phyloP scores from a whole-genome alignment of 2,797 vertebrate species.

The Geotrypetes seraphini region DNA sequence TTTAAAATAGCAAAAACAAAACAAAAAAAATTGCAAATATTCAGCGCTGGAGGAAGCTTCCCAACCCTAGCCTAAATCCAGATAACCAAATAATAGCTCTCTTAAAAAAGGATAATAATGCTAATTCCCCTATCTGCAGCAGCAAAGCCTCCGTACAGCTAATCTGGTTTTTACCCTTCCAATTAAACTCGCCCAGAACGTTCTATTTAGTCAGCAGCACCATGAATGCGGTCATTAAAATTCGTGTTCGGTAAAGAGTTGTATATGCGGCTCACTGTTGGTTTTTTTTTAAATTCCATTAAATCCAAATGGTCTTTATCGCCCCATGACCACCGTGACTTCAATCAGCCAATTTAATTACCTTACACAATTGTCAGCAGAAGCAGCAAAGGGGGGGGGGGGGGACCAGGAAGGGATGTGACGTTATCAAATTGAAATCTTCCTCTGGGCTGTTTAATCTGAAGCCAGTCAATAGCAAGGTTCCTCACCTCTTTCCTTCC shows the following conservation, averaged over 20 bases:
- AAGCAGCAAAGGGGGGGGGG: conserved; percentile 52
- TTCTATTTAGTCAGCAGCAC: conserved; percentile 67
- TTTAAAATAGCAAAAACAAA: too few species aligned
- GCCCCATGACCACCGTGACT: conserved; percentile 63
- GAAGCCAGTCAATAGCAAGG: conserved; percentile 53
- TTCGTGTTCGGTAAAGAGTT: conserved; percentile 61
- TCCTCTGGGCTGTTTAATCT: conserved; percentile 55
- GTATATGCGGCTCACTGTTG: conserved; percentile 54
- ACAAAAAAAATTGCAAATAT: conserved; percentile 35
- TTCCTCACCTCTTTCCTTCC: conserved; percentile 38
- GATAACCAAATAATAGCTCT: conserved; percentile 64
- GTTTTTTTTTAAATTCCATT: conserved; percentile 72
- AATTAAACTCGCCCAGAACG: conserved; percentile 59
- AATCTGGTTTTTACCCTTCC: conserved; percentile 68
- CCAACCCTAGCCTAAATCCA: conserved; percentile 64
- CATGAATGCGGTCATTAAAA: conserved; percentile 63
- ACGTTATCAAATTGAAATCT: conserved; percentile 68
- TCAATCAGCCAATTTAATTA: conserved; percentile 75
- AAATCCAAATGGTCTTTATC: conserved; percentile 72
- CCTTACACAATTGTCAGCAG: conserved; percentile 65
- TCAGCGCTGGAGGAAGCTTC: conserved; percentile 36
- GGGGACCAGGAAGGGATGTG: conserved; percentile 54
- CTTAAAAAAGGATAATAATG: conserved; percentile 56
- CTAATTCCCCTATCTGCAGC: conserved; percentile 58
- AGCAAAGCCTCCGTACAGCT: conserved; percentile 57